Evolutionary conservation across 2,888 invertebrate species (phyloP).

Genomic region (Furcula furcula): DNA sequence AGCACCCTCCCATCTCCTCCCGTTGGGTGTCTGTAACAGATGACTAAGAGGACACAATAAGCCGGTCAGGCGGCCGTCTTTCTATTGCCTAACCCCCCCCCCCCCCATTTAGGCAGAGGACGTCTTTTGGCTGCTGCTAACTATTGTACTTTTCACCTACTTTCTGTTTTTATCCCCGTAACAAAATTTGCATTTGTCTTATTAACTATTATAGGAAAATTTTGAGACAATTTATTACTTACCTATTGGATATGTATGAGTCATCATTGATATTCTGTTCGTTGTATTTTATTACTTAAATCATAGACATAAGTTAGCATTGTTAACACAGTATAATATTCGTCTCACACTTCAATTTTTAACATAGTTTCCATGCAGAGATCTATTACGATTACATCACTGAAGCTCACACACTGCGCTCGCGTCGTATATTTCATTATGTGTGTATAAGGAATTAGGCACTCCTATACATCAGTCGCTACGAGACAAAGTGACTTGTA

Average conservation of each 20-base stretch:
- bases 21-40: too few relatives aligned
- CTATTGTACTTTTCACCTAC: not conserved
- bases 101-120: too few relatives aligned
- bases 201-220: not conserved
- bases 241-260: not conserved
- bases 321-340: not conserved
- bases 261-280: not conserved
- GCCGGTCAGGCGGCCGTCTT: too few relatives aligned
- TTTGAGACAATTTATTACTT: not conserved
- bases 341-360: slow-evolving; percentile 1
- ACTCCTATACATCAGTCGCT: slow-evolving; percentile 1
- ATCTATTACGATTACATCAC: slow-evolving; percentile 2
- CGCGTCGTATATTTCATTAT: not conserved
- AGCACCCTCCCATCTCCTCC: too few relatives aligned
- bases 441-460: not conserved
- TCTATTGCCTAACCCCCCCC: too few relatives aligned
- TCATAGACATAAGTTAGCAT: not conserved
- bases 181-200: not conserved
- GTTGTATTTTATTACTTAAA: slow-evolving; percentile 1
- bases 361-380: slow-evolving; percentile 4
- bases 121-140: too few relatives aligned
- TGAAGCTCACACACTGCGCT: not conserved
- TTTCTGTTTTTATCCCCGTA: not conserved
- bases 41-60: too few relatives aligned
- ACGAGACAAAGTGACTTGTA: slow-evolving; percentile 1